phyloP scores from a whole-genome alignment of 2,113 vertebrate genomes.

The Xenotilapia longispinis region DNA sequence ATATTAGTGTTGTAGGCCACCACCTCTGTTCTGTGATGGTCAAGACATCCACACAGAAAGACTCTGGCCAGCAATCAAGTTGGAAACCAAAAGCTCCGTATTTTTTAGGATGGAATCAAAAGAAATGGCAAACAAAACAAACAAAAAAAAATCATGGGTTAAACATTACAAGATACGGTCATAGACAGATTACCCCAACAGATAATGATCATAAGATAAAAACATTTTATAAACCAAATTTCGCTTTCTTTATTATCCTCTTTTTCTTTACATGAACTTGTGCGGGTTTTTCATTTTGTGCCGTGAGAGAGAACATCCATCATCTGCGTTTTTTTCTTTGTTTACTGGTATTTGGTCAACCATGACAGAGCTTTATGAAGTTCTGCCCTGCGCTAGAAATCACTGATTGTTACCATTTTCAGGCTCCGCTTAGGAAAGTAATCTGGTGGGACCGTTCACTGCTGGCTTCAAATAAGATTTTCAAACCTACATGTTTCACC shows the following conservation, averaged over 20 bases:
- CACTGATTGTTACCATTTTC: conserved; percentile 42
- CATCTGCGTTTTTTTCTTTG: conserved; percentile 4
- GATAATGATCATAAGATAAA: neutral
- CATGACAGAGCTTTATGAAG: conserved; percentile 36
- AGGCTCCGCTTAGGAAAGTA: conserved; percentile 26
- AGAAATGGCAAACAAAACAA: neutral
- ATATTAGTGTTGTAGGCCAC: neutral
- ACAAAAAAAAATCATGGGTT: neutral
- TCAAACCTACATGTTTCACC: conserved; percentile 39
- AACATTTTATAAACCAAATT: neutral
- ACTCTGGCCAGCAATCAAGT: neutral
- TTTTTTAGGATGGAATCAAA: neutral
- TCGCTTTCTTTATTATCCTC: neutral
- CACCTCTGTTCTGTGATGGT: neutral
- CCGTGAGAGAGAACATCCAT: conserved; percentile 17
- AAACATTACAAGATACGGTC: neutral
- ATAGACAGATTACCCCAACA: neutral
- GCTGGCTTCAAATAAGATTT: conserved; percentile 48
- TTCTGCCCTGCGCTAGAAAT: conserved; percentile 30
- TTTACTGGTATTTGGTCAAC: conserved; percentile 38
- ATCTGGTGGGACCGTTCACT: conserved; percentile 23
- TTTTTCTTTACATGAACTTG: neutral
- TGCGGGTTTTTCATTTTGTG: neutral
- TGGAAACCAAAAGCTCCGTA: neutral
- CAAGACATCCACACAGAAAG: neutral